Percentiles rank a stretch among this genome's conserved stretches.
Conservation (phyloP, 2,113 vertebrate species). For the Sterna hirundo region DNA sequence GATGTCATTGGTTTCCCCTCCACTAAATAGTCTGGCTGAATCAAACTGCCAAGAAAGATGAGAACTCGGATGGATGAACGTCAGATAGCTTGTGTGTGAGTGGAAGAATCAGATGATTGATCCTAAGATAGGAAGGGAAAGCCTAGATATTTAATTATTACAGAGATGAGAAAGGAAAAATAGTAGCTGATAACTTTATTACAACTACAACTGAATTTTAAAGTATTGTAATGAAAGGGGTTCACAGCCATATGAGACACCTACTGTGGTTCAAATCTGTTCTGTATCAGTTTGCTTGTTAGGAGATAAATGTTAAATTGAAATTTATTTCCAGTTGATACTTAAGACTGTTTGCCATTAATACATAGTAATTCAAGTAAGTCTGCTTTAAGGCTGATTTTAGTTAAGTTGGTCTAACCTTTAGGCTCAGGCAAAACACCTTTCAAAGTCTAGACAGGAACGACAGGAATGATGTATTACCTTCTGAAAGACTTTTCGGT, state of each 20-base stretch:
- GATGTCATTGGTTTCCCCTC: neutral
- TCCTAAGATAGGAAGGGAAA: neutral
- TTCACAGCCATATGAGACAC: neutral
- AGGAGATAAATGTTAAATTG: neutral
- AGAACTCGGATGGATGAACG: neutral
- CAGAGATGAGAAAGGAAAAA: neutral
- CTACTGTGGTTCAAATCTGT: neutral
- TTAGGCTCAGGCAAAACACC: neutral
- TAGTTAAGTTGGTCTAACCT: neutral
- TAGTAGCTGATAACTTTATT: neutral
- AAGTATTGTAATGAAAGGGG: neutral
- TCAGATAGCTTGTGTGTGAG: neutral
- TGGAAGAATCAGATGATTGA: neutral
- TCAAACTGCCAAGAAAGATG: neutral
- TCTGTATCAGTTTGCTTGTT: neutral
- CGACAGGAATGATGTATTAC: neutral
- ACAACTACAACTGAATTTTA: neutral
- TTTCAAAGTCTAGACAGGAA: neutral
- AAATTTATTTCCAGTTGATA: neutral
- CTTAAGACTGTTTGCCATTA: neutral
- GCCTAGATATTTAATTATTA: neutral
- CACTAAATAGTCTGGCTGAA: neutral
- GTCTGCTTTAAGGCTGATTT: neutral
- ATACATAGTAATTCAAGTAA: neutral
- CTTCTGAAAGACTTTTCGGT: neutral